Base-by-base conservation (phyloP, 2,113 vertebrate genomes). In the Poecilia latipinna region DNA sequence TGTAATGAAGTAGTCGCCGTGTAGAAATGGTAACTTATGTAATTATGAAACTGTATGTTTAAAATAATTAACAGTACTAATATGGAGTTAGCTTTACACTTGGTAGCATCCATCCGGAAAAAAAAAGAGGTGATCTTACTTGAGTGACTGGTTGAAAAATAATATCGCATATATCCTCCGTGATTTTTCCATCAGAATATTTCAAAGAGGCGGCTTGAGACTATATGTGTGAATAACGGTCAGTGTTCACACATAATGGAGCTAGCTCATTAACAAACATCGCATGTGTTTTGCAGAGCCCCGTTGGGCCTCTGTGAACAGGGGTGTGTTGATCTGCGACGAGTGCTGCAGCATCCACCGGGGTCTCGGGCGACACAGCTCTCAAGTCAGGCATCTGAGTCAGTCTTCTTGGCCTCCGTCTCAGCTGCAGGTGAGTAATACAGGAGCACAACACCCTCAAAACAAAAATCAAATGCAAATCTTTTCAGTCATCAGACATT, bases 311-410 rank as follows among this genome's bases (percentile, higher is more conserved):
- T 99, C 98, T 1, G 94, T 99, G 48, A 99, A 99, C 88, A 93
- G 98, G 63, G 98, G 98, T 1, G 96, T 98, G 74, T 92, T 99
- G 76, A 94, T 99, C 83, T 99, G 98, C 72, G 98, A 99, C 0
- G 97, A 99, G 90, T 99, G 98, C 94, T 99, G 97, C 87, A 97
- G 98, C 31, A 97, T 99, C 61, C 98, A 99, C 73, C 94, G 98
- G 75, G 98, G 98, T 80, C 88, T 99, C 82, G 98, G 98, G 10
- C 95, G 98, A 19, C 98, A 99, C 79, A 98, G 98, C 92, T 99
- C 98, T 64, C 98, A 99, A 93, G 97, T 99, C 66, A 95, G 97
- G 64, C 98, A 99, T 86, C 95, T 99, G 85, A 98, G 95, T 70
- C 97, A 98, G 68, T 97, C 95, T 0, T 83, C 95, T 0, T 99